phyloP scores from a whole-genome alignment of 1,140 invertebrate species.

The Antheraea pernyi region DNA sequence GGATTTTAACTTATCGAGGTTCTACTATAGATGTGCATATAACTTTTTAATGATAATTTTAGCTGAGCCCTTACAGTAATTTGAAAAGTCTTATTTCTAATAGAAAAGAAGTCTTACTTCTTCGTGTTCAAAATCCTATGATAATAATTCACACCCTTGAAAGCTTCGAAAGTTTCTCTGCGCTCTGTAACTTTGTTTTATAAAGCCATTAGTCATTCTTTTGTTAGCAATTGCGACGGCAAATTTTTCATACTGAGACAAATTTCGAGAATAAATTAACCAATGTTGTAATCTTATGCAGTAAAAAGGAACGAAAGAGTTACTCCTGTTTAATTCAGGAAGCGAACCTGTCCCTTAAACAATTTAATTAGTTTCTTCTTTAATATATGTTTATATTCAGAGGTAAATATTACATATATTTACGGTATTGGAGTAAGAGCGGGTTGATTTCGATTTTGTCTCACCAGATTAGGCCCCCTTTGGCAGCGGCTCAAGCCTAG shows the following conservation, averaged over 20 bases:
- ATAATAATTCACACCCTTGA: constrained; percentile 73
- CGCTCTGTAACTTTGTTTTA: constrained; percentile 71
- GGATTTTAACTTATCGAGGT: too few species aligned
- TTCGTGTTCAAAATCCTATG: constrained; percentile 34
- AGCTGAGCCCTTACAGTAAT: not conserved
- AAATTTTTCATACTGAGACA: constrained; percentile 77
- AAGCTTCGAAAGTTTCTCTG: constrained; percentile 63
- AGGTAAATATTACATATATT: too few species aligned
- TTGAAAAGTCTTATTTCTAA: not conserved
- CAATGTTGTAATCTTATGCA: constrained; percentile 69
- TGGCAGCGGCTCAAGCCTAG: too few species aligned
- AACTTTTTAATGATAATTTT: too few species aligned
- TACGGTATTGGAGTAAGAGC: too few species aligned
- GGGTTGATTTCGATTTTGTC: too few species aligned
- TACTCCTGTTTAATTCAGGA: constrained; percentile 40
- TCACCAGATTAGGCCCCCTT: too few species aligned
- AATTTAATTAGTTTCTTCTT: constrained; percentile 4
- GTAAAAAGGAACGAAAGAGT: constrained; percentile 49
- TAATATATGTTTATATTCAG: too few species aligned
- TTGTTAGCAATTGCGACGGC: constrained; percentile 71
- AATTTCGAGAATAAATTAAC: constrained; percentile 77
- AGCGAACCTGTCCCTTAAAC: constrained; percentile 25
- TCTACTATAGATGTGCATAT: too few species aligned
- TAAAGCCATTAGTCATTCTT: constrained; percentile 73
- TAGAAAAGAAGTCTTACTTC: not conserved